A percentile compares a stretch with the other conserved stretches of the same genome.
Evolutionary conservation across 2,888 invertebrate species (phyloP).

Genomic region (Mythimna albipuncta): DNA sequence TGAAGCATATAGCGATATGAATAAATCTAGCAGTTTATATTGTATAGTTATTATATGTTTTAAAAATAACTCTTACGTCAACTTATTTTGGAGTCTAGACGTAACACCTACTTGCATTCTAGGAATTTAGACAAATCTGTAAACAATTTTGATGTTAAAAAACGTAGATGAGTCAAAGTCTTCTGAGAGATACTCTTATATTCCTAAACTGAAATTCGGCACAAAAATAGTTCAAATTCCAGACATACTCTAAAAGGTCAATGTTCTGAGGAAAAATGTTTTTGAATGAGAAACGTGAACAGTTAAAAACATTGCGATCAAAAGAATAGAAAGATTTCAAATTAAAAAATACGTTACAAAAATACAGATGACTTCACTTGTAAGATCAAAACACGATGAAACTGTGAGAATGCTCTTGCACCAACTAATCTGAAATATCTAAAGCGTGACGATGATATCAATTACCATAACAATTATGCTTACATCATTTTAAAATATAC

Average conservation of each 20-base stretch:
- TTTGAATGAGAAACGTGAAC: background rate
- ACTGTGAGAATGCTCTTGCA: background rate
- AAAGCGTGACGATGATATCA: conserved; percentile 31
- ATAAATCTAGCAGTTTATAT: conserved; percentile 30
- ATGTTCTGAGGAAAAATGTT: background rate
- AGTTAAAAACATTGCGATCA: background rate
- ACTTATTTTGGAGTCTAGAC: conserved; percentile 19
- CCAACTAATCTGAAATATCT: conserved; percentile 2
- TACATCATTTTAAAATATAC: conserved; percentile 40
- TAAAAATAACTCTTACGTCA: conserved; percentile 34
- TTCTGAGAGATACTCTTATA: background rate
- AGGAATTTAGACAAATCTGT: conserved; percentile 28
- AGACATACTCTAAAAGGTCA: conserved; percentile 14
- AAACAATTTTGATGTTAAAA: conserved; percentile 27
- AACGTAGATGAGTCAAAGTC: conserved; percentile 28
- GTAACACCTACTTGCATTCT: conserved; percentile 35
- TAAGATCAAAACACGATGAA: conserved; percentile 10
- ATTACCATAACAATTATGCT: conserved; percentile 26
- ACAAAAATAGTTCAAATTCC: conserved; percentile 13
- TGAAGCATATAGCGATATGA: conserved; percentile 18
- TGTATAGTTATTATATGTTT: conserved; percentile 13
- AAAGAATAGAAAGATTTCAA: background rate
- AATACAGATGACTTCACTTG: conserved; percentile 7
- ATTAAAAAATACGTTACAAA: background rate
- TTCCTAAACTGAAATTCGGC: background rate